Conservation (phyloP, 2,797 vertebrate species). For the Chelon auratus region DNA sequence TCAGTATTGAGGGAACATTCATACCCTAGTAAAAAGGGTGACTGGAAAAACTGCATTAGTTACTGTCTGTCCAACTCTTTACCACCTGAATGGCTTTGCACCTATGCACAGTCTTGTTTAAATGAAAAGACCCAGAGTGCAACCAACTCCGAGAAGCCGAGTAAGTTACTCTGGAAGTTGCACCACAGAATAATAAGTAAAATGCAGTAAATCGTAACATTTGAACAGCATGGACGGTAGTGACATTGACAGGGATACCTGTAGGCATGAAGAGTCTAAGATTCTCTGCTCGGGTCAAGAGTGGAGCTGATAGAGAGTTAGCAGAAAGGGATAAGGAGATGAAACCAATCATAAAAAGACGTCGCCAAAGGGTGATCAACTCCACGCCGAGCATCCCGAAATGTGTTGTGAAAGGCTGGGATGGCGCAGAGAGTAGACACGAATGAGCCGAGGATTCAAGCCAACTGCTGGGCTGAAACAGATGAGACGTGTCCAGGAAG, state of each 20-base stretch:
- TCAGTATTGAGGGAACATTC: slow-evolving; percentile 1
- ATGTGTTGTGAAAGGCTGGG: slow-evolving; percentile 65
- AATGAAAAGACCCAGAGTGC: neutral
- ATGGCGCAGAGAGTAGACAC: slow-evolving; percentile 87
- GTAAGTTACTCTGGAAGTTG: too few relatives aligned
- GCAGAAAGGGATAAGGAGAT: slow-evolving; percentile 44
- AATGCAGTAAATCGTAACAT: slow-evolving; percentile 14
- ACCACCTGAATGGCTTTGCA: too few relatives aligned
- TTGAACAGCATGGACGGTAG: slow-evolving; percentile 7
- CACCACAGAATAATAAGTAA: neutral
- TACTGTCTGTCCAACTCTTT: too few relatives aligned
- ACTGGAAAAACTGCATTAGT: too few relatives aligned
- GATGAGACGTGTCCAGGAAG: slow-evolving; percentile 82
- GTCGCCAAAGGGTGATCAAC: slow-evolving; percentile 83
- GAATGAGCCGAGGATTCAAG: slow-evolving; percentile 86
- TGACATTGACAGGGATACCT: slow-evolving; percentile 51
- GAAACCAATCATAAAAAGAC: slow-evolving; percentile 47
- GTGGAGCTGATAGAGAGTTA: slow-evolving; percentile 47
- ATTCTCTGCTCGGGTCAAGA: slow-evolving; percentile 76
- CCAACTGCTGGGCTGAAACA: slow-evolving; percentile 87
- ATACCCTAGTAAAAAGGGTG: neutral
- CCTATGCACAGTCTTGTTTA: too few relatives aligned
- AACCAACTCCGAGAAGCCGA: neutral
- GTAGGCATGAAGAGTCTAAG: slow-evolving; percentile 88
- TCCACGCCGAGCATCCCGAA: slow-evolving; percentile 64